These are phyloP conservation scores for Brevimyrus niger DNA, from an alignment of 2,113 vertebrate genomes.

Conservation along the genomic window DNA sequence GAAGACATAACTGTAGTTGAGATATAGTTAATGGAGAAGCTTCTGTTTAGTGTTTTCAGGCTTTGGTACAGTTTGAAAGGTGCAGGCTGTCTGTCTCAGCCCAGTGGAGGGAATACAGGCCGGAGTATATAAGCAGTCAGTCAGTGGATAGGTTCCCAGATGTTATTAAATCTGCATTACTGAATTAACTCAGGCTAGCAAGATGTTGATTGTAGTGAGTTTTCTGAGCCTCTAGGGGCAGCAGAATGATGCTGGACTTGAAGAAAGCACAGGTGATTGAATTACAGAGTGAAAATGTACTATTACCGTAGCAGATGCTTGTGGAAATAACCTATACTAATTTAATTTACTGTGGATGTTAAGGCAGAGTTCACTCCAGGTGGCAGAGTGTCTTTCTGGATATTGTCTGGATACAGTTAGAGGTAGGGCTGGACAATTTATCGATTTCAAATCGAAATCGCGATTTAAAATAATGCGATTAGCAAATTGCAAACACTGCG, in stretches of 20 bases:
- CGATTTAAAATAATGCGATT: too few relatives aligned
- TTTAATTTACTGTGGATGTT: background rate
- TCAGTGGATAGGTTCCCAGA: slow-evolving; percentile 46
- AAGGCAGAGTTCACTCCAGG: background rate
- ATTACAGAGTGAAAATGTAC: background rate
- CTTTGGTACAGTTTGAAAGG: background rate
- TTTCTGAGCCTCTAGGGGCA: slow-evolving; percentile 35
- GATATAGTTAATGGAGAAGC: background rate
- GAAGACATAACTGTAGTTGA: background rate
- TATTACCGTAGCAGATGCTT: background rate
- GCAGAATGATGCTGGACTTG: slow-evolving; percentile 33
- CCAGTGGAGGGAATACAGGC: slow-evolving; percentile 43
- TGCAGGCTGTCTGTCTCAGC: slow-evolving; percentile 29
- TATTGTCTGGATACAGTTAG: background rate
- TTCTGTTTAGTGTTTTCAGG: background rate
- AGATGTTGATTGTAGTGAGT: background rate
- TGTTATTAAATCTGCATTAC: slow-evolving; percentile 51
- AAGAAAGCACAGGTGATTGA: background rate
- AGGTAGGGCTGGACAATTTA: background rate
- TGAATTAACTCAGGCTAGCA: slow-evolving; percentile 26
- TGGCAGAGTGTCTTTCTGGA: background rate
- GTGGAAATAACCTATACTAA: background rate
- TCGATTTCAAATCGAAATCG: too few relatives aligned
- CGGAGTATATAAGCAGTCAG: slow-evolving; percentile 37
- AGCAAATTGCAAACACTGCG: too few relatives aligned